phyloP scores from a whole-genome alignment of 2,113 vertebrate genomes.

The Onychostruthus taczanowskii region DNA sequence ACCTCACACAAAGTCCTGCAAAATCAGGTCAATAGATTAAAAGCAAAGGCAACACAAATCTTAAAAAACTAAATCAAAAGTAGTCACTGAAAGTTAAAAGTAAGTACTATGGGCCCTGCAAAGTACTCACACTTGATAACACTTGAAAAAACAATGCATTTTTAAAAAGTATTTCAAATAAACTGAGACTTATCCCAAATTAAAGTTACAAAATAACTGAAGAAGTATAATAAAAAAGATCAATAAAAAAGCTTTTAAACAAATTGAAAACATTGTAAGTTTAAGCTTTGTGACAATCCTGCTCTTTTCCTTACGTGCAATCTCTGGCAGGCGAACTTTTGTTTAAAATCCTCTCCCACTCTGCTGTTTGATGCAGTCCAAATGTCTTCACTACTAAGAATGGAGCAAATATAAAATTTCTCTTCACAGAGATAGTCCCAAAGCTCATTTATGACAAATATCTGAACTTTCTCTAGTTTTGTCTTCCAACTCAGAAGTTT shows the following conservation, averaged over 20 bases:
- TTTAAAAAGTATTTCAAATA: not conserved
- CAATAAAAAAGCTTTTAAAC: conserved; percentile 53
- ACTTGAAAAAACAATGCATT: not conserved
- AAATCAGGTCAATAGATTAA: not conserved
- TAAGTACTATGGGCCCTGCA: not conserved
- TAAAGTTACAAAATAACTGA: conserved; percentile 35
- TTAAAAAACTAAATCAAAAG: not conserved
- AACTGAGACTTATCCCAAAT: conserved; percentile 9
- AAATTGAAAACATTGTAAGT: conserved; percentile 36
- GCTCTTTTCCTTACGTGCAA: not conserved
- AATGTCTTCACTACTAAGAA: conserved; percentile 10
- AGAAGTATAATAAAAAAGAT: conserved; percentile 21
- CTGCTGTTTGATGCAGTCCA: conserved; percentile 6
- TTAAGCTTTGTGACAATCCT: conserved; percentile 23
- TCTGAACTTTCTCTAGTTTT: not conserved
- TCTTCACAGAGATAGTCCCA: not conserved
- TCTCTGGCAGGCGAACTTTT: not conserved
- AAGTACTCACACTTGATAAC: not conserved
- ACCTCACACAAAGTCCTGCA: not conserved
- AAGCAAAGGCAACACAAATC: not conserved
- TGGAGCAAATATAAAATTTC: not conserved
- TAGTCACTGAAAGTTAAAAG: not conserved
- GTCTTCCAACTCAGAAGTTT: not conserved
- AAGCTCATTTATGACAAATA: not conserved
- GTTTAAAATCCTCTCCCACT: conserved; percentile 6